Evolutionary conservation across 2,113 vertebrate genomes (phyloP).

Genomic region (Notiomystis cincta): DNA sequence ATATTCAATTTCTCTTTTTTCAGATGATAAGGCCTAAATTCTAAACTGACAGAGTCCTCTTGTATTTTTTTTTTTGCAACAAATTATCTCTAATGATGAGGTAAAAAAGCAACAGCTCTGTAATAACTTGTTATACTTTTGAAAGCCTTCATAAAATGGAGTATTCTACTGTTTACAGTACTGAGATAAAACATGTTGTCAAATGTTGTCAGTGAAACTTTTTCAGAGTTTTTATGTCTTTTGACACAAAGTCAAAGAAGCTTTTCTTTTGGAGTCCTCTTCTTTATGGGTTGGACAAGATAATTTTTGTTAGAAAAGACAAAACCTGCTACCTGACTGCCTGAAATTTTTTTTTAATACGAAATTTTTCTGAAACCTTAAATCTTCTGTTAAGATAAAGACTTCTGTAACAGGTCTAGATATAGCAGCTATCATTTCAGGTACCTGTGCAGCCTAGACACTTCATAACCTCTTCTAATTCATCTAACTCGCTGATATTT

Average conservation of each 20-base stretch:
- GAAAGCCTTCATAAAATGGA: background rate
- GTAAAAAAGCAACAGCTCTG: background rate
- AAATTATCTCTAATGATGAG: background rate
- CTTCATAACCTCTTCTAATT: background rate
- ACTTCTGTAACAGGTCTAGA: background rate
- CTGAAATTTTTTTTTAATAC: background rate
- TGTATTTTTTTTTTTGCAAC: background rate
- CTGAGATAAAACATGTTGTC: background rate
- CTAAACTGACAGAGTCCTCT: background rate
- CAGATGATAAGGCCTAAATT: background rate
- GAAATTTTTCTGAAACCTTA: background rate
- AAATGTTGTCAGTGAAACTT: background rate
- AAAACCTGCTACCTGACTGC: background rate
- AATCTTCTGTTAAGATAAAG: background rate
- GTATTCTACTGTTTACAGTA: background rate
- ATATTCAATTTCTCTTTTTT: background rate
- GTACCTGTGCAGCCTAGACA: background rate
- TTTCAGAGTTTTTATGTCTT: background rate
- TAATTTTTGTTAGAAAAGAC: background rate
- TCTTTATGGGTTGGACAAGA: background rate
- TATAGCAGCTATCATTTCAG: background rate
- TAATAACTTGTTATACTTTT: background rate
- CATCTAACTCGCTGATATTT: background rate
- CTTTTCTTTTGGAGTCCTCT: background rate
- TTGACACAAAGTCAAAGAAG: background rate